A percentile compares a stretch with the other conserved stretches of the same genome.
Conservation (phyloP, 2,113 vertebrate species). For the Oreotrochilus melanogaster region DNA sequence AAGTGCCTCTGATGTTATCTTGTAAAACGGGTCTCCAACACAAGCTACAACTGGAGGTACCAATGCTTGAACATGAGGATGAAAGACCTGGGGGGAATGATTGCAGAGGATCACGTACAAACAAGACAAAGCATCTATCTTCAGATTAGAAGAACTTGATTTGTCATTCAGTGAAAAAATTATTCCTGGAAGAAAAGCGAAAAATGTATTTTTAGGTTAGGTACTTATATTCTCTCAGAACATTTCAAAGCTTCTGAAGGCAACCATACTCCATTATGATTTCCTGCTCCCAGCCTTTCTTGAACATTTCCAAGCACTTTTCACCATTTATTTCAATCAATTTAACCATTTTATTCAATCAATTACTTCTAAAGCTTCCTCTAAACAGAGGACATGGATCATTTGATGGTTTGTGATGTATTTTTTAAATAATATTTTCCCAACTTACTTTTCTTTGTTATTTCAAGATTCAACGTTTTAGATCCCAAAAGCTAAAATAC, state of each 20-base stretch:
- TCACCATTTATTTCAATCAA: neutral
- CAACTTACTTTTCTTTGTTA: neutral
- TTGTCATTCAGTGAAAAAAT: slow-evolving; percentile 99
- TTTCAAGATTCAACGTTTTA: neutral
- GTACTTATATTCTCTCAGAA: neutral
- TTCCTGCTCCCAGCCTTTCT: neutral
- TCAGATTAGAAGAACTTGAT: slow-evolving; percentile 98
- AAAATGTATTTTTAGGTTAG: neutral
- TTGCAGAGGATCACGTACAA: slow-evolving; percentile 96
- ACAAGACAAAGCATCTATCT: slow-evolving; percentile 96
- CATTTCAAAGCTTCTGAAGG: neutral
- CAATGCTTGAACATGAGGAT: slow-evolving; percentile 94
- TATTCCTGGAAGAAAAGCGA: slow-evolving; percentile 84
- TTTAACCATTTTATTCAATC: neutral
- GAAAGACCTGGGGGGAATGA: slow-evolving; percentile 96
- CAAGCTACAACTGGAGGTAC: slow-evolving; percentile 96
- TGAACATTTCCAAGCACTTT: neutral
- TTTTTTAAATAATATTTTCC: neutral
- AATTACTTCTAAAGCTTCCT: neutral
- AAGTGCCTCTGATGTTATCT: slow-evolving; percentile 98
- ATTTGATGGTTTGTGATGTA: neutral
- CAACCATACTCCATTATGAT: neutral
- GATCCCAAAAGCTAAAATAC: neutral
- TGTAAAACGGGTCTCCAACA: slow-evolving; percentile 98
- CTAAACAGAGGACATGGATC: neutral